phyloP scores from a whole-genome alignment of 2,888 invertebrate species.

The Brachyptera risi region DNA sequence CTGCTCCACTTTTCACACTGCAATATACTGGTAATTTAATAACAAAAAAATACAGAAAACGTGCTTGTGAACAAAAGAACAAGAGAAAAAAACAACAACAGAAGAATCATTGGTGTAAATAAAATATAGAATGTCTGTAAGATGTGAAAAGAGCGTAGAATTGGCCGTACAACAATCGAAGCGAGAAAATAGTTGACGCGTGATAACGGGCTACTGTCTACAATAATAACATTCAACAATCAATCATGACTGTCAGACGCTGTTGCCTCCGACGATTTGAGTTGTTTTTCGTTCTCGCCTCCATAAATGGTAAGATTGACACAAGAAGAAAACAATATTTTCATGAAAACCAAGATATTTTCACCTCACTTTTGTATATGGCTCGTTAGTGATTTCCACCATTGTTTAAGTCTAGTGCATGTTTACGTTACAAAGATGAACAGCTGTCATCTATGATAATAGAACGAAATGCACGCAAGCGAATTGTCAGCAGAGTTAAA shows the following conservation, averaged over 20 bases:
- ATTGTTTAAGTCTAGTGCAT: too few relatives aligned
- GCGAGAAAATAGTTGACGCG: conserved; percentile 1
- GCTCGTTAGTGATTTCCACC: too few relatives aligned
- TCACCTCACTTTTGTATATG: too few relatives aligned
- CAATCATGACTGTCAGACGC: conserved; percentile 11
- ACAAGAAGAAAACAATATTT: too few relatives aligned
- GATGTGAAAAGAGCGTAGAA: neutral
- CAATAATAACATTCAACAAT: conserved; percentile 12
- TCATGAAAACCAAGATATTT: too few relatives aligned
- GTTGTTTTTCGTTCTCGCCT: conserved; percentile 12
- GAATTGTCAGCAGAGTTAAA: too few relatives aligned
- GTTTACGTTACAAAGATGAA: too few relatives aligned
- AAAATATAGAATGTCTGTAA: neutral
- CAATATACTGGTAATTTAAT: too few relatives aligned
- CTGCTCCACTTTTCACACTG: too few relatives aligned
- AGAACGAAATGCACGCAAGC: too few relatives aligned
- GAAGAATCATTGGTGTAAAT: neutral
- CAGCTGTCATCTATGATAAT: too few relatives aligned
- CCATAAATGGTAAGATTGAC: conserved; percentile 19
- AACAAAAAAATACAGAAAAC: too few relatives aligned
- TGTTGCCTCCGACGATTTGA: neutral
- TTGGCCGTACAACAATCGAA: neutral
- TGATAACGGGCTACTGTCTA: conserved; percentile 7
- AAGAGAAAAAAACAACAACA: neutral
- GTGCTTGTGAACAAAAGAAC: neutral